Base-by-base conservation (phyloP, 2,797 vertebrate species). In the Anableps anableps region DNA sequence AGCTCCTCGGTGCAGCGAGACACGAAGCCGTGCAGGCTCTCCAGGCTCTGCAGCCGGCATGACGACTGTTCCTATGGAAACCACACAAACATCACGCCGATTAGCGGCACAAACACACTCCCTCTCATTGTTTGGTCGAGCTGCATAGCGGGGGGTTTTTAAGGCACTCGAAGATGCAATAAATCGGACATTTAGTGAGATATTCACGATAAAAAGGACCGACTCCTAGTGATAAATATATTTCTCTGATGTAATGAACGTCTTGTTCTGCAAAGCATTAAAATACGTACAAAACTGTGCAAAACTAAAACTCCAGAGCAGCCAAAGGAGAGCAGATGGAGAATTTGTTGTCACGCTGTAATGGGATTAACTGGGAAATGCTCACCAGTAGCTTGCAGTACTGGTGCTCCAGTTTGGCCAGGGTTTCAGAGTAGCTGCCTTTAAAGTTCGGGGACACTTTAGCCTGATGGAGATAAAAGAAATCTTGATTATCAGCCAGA, bases 361-460 rank as follows among this genome's bases (percentile, higher is more conserved):
- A 95, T 73, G 38, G 84, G 89, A 93, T 95, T 91, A 93, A 85
- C 10, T 19, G 60, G 45, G 74, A 81, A 75, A 91, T 88, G 93
- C 97, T 97, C 86, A 99, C 99, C 96, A 97, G 95, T 75, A 99
- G 93, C 92, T 99, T 99, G 96, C 97, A 97, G 94, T 99, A 99
- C 90, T 99, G 98, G 0, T 97, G 97, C 93, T 99, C 98, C 95
- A 99, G 95, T 90, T 99, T 99, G 87, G 96, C 96, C 78, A 99
- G 93, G 0, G 98, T 98, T 88, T 99, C 98, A 0, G 94, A 96
- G 94, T 99, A 99, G 92, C 95, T 99, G 64, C 95, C 96, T 5
- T 91, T 96, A 88, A 98, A 98, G 95, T 98, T 97, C 0, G 95
- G 95, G 60, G 98, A 99, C 90, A 99, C 97, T 91, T 96, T 97